phyloP scores from a whole-genome alignment of 2,888 invertebrate species.

The Pachymerium ferrugineum region DNA sequence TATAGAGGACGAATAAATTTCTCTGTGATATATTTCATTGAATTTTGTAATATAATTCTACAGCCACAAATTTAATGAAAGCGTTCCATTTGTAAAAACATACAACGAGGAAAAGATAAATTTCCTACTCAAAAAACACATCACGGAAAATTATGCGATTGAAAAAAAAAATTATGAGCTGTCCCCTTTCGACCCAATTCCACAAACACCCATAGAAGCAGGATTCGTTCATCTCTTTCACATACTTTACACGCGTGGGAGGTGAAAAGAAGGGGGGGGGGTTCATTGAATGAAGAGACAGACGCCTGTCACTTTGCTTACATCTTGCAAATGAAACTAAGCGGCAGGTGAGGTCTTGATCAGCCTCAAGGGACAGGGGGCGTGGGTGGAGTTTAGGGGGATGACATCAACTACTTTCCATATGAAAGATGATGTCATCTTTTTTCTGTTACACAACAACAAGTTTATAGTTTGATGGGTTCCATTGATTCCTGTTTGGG shows the following conservation, averaged over 20 bases:
- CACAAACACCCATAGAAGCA: too few relatives aligned
- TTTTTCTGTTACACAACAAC: neutral
- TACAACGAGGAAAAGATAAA: too few relatives aligned
- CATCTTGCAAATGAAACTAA: neutral
- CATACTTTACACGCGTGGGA: conserved; percentile 6
- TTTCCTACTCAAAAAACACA: too few relatives aligned
- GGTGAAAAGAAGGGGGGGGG: neutral
- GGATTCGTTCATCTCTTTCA: too few relatives aligned
- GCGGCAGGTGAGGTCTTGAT: conserved; percentile 17
- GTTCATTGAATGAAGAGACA: neutral
- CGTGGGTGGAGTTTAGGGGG: neutral
- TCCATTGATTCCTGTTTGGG: neutral
- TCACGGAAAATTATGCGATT: too few relatives aligned
- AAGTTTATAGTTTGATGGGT: neutral
- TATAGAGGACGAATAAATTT: too few relatives aligned
- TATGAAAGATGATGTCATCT: conserved; percentile 11
- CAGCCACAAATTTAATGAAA: too few relatives aligned
- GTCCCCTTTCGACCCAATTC: too few relatives aligned
- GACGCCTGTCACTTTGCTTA: neutral
- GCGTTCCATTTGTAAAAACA: too few relatives aligned
- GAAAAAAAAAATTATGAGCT: too few relatives aligned
- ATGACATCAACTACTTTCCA: conserved; percentile 10
- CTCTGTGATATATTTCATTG: too few relatives aligned
- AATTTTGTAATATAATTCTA: too few relatives aligned
- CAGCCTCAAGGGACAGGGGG: conserved; percentile 1